phyloP scores from a whole-genome alignment of 2,797 vertebrate species.

The Cuniculus paca region DNA sequence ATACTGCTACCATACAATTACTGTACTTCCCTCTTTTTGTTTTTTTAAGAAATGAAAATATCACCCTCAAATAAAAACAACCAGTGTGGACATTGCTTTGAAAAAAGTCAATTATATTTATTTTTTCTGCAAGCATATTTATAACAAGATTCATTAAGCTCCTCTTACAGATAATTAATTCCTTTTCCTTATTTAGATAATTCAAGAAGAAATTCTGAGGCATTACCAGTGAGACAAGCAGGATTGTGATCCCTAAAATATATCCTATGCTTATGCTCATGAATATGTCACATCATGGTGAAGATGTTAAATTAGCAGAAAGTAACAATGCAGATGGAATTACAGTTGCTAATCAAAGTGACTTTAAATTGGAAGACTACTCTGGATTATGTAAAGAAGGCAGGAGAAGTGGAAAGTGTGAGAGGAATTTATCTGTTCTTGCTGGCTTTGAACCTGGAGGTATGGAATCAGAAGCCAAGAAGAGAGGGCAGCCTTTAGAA shows the following conservation, averaged over 20 bases:
- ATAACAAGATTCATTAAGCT: not conserved
- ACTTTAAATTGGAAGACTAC: not conserved
- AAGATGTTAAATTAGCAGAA: not conserved
- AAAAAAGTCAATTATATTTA: not conserved
- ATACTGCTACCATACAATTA: not conserved
- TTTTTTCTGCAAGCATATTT: not conserved
- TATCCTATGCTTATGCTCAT: not conserved
- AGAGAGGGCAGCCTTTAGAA: not conserved
- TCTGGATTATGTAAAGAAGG: not conserved
- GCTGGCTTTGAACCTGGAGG: not conserved
- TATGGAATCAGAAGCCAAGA: not conserved
- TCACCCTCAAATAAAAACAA: not conserved
- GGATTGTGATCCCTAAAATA: not conserved
- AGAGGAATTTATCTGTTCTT: not conserved
- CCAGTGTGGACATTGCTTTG: not conserved
- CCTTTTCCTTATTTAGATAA: not conserved
- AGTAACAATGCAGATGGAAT: not conserved
- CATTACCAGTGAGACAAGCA: not conserved
- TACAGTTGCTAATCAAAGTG: not conserved
- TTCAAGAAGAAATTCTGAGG: not conserved
- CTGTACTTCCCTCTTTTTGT: not conserved
- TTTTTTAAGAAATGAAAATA: not conserved
- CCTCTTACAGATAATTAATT: not conserved
- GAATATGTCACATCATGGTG: not conserved
- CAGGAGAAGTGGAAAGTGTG: not conserved